Evolutionary conservation across 2,888 invertebrate species (phyloP).

Genomic region (Noctua fimbriata): DNA sequence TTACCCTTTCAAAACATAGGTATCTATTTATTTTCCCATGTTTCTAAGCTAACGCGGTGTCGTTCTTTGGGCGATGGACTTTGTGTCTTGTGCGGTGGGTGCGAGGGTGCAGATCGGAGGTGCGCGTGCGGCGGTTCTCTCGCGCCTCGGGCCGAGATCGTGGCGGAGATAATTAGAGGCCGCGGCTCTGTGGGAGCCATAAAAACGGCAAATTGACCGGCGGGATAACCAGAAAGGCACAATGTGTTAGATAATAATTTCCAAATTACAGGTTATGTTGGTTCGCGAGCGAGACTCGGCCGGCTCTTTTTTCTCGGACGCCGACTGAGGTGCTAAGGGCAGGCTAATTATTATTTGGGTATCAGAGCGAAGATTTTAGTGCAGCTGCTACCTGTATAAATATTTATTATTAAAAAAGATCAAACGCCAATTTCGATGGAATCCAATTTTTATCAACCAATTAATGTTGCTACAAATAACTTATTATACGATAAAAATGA

Average conservation of each 20-base stretch:
- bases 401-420: conserved; percentile 89
- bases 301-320: conserved; percentile 85
- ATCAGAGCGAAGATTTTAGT: conserved; percentile 88
- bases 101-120: conserved; percentile 65
- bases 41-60: conserved; percentile 78
- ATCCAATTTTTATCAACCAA: conserved; percentile 82
- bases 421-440: conserved; percentile 87
- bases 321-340: conserved; percentile 90
- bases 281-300: conserved; percentile 87
- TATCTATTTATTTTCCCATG: conserved; percentile 86
- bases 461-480: conserved; percentile 71
- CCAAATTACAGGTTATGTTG: conserved; percentile 90
- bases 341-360: conserved; percentile 90
- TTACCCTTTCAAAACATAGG: conserved; percentile 81
- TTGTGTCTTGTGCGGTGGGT: conserved; percentile 65
- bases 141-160: conserved; percentile 87
- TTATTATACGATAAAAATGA: conserved; percentile 40
- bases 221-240: conserved; percentile 91
- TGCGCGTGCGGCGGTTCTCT: conserved; percentile 64
- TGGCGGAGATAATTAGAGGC: conserved; percentile 90
- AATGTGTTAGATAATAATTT: conserved; percentile 91
- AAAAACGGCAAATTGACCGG: conserved; percentile 91
- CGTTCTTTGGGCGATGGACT: conserved; percentile 56
- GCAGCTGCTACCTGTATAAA: conserved; percentile 91
- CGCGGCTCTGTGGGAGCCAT: conserved; percentile 90